These are phyloP conservation scores for Aphidius ervi DNA, from an alignment of 1,140 invertebrate genomes.

Conservation along the genomic window DNA sequence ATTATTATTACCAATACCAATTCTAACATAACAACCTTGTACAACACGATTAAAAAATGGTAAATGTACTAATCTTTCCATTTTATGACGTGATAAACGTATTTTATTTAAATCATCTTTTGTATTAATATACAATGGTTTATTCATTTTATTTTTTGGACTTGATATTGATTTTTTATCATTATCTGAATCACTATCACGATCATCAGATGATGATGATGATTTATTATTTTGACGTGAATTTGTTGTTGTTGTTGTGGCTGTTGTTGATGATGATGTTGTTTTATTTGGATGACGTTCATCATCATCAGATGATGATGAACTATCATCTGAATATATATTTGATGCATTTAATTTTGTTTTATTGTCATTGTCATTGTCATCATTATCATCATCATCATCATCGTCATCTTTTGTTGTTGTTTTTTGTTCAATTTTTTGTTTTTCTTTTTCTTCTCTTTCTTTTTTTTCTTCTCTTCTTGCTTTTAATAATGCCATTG, in stretches of 20 bases:
- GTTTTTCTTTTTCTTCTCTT: constrained; percentile 63
- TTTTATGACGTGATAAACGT: constrained; percentile 83
- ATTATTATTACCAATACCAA: constrained; percentile 92
- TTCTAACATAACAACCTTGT: constrained; percentile 89
- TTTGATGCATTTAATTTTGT: constrained; percentile 86
- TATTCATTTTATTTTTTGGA: constrained; percentile 52
- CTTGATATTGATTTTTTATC: constrained; percentile 55
- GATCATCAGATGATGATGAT: constrained; percentile 54
- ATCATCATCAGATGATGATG: constrained; percentile 64
- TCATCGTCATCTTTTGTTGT: constrained; percentile 58
- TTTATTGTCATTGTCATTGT: constrained; percentile 55
- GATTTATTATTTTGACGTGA: constrained; percentile 24
- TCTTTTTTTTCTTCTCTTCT: constrained; percentile 78
- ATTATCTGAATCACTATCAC: constrained; percentile 55
- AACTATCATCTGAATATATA: constrained; percentile 93
- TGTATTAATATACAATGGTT: constrained; percentile 63
- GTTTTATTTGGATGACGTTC: constrained; percentile 44
- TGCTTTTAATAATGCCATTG: constrained; percentile 87
- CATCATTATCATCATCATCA: constrained; percentile 55
- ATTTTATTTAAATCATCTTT: constrained; percentile 85
- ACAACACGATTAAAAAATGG: constrained; percentile 92
- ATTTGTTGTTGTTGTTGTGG: constrained; percentile 12
- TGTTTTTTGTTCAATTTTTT: constrained; percentile 54
- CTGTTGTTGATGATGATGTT: constrained; percentile 44
- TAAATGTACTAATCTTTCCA: constrained; percentile 92